Evolutionary conservation across 1,140 invertebrate genomes (phyloP).

Genomic region (Rhynchophorus ferrugineus): DNA sequence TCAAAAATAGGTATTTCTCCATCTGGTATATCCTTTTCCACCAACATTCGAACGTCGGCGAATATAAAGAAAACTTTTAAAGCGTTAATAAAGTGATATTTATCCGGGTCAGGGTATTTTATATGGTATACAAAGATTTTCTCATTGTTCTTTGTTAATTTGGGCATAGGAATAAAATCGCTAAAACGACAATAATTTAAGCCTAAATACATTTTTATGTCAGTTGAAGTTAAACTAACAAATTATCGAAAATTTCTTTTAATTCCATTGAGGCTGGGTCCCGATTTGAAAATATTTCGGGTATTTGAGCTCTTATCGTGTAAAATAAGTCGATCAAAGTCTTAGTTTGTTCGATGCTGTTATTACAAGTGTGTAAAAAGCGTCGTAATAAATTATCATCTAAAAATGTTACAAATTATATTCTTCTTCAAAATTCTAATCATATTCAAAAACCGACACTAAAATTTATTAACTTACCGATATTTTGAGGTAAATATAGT

Average conservation of each 20-base stretch:
- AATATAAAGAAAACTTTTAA: constrained; percentile 64
- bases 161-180: constrained; percentile 52
- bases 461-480: constrained; percentile 48
- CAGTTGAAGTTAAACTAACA: constrained; percentile 41
- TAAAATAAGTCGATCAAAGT: constrained; percentile 56
- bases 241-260: constrained; percentile 46
- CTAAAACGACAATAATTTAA: constrained; percentile 40
- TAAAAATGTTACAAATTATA: constrained; percentile 32
- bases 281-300: constrained; percentile 57
- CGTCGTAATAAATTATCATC: constrained; percentile 48
- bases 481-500: constrained; percentile 63
- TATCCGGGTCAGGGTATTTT: constrained; percentile 49
- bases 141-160: constrained; percentile 33
- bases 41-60: constrained; percentile 54
- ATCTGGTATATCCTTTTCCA: constrained; percentile 46
- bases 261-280: constrained; percentile 51
- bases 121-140: constrained; percentile 51
- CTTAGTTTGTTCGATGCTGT: constrained; percentile 51
- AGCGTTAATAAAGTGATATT: constrained; percentile 58
- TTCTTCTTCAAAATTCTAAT: background rate
- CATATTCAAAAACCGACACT: background rate
- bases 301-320: constrained; percentile 51
- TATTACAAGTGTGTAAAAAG: constrained; percentile 45
- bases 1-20: constrained; percentile 66
- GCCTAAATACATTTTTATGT: background rate